These are phyloP conservation scores for western clawed frog (Xenopus tropicalis) DNA, from an alignment of 2,113 vertebrate genomes.

Conservation along the genomic window UCB_Xtro_10.0 CM004446.2:60251001-60251500, in stretches of 20 bases:
- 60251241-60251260: conserved; percentile 98
- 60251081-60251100: conserved; percentile 87
- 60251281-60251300: conserved; percentile 96
- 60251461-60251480: conserved; percentile 90
- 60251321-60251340: conserved; percentile 95
- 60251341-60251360: conserved; percentile 97
- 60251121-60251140: conserved; percentile 93
- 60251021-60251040: conserved; percentile 93
- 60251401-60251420: conserved; percentile 94
- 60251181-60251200: conserved; percentile 94
- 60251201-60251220: conserved; percentile 95
- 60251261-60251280: conserved; percentile 93
- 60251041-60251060: conserved; percentile 93
- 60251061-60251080: conserved; percentile 98
- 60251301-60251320: conserved; percentile 97
- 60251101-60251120: conserved; percentile 82
- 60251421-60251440: conserved; percentile 92
- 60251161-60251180: conserved; percentile 94
- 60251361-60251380: conserved; percentile 95
- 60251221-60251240: conserved; percentile 95
- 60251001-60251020: conserved; percentile 91
- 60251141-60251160: conserved; percentile 90
- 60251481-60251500: conserved; percentile 77
- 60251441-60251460: conserved; percentile 99
- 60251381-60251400: conserved; percentile 91